These are phyloP conservation scores for Varanus komodoensis DNA, from an alignment of 2,113 vertebrate species.

Conservation along the genomic window DNA sequence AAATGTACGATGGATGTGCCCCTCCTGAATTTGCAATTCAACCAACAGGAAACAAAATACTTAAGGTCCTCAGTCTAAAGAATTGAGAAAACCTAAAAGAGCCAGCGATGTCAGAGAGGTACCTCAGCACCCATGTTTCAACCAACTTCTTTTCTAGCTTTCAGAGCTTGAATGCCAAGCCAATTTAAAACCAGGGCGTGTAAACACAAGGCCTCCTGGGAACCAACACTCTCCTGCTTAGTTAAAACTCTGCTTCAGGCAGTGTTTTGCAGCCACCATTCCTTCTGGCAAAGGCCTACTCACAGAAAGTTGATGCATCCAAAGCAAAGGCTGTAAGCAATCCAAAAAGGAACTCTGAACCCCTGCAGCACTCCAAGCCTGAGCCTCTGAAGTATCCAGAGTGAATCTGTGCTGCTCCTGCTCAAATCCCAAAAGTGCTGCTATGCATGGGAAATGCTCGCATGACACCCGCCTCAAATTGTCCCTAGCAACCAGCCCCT, in stretches of 20 bases:
- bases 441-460: not conserved
- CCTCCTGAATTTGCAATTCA: slow-evolving; percentile 1
- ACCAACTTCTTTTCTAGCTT: slow-evolving; percentile 12
- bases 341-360: not conserved
- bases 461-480: not conserved
- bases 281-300: slow-evolving; percentile 27
- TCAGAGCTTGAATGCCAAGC: slow-evolving; percentile 19
- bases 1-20: not conserved
- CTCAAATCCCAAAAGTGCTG: not conserved
- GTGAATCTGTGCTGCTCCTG: not conserved
- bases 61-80: not conserved
- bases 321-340: slow-evolving; percentile 14
- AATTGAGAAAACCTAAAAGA: slow-evolving; percentile 1
- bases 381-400: slow-evolving; percentile 8
- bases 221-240: slow-evolving; percentile 19
- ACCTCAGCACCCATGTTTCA: not conserved
- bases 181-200: slow-evolving; percentile 2
- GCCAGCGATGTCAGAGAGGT: not conserved
- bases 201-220: not conserved
- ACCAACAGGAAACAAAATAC: not conserved
- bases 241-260: slow-evolving; percentile 17
- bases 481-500: not conserved
- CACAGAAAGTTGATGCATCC: slow-evolving; percentile 24
- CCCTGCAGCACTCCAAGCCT: not conserved
- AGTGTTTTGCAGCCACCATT: slow-evolving; percentile 28